Conservation (phyloP, 53 echinoderm and acorn worm species). For the Paracentrotus lividus region DNA sequence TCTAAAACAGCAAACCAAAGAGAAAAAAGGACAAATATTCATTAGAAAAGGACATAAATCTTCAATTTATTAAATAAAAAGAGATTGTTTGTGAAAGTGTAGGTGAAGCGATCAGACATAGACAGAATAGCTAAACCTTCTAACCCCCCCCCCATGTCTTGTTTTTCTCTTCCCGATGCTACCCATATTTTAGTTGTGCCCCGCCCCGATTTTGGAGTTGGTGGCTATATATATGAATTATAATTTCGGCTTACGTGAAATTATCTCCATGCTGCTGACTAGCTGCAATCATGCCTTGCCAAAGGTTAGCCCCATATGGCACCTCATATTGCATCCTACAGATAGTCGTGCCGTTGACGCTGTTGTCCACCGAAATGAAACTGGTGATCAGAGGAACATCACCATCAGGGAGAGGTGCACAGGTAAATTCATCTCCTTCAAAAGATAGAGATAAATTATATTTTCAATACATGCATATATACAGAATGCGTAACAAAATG, state of each 20-base stretch:
- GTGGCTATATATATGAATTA: no score
- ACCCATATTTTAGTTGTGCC: no score
- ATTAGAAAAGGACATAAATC: no score
- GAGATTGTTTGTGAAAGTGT: no score
- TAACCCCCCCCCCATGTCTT: no score
- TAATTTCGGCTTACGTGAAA: slow-evolving; percentile 56
- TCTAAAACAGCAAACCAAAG: background rate
- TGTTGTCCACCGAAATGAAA: slow-evolving; percentile 48
- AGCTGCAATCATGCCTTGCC: slow-evolving; percentile 76
- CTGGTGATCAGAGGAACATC: slow-evolving; percentile 45
- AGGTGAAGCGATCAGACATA: no score
- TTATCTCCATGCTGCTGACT: slow-evolving; percentile 63
- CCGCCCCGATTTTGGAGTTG: no score
- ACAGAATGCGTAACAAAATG: no score
- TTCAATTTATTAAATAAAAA: no score
- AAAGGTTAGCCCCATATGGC: slow-evolving; percentile 64
- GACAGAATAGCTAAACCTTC: no score
- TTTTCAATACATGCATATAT: no score
- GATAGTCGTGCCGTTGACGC: background rate
- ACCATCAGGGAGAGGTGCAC: background rate
- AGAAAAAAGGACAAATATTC: background rate
- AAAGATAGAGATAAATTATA: background rate
- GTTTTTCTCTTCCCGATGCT: no score
- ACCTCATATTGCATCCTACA: slow-evolving; percentile 65
- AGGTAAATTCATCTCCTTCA: background rate